These are phyloP conservation scores for Cotesia chilonis DNA, from an alignment of 1,140 invertebrate species.

Conservation along the genomic window DNA sequence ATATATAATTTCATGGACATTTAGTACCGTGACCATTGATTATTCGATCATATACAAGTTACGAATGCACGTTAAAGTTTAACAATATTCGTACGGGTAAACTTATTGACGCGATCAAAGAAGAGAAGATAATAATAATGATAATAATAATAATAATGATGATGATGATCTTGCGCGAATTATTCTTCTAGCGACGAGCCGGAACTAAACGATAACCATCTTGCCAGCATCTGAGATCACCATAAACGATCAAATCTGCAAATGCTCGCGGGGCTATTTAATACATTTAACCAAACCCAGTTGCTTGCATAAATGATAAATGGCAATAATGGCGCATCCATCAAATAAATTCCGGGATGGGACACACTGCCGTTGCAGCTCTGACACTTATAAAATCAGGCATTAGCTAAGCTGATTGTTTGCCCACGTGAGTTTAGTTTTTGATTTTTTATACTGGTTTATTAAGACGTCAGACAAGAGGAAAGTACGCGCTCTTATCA, in stretches of 20 bases:
- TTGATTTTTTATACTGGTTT: not conserved
- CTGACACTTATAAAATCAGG: constrained; percentile 17
- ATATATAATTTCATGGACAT: constrained; percentile 11
- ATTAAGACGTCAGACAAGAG: no score
- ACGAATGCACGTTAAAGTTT: not conserved
- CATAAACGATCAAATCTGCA: constrained; percentile 4
- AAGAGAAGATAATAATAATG: not conserved
- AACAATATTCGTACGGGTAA: not conserved
- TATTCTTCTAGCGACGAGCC: no score
- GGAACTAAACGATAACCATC: no score
- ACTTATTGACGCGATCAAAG: constrained; percentile 13
- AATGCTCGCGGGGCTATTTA: not conserved
- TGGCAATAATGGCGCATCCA: constrained; percentile 45
- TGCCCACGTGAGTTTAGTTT: constrained; percentile 46
- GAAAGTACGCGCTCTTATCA: no score
- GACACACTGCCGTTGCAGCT: constrained; percentile 20
- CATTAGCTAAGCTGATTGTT: constrained; percentile 52
- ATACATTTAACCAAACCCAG: not conserved
- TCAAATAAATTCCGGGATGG: constrained; percentile 54
- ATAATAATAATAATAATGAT: not conserved
- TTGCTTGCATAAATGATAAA: constrained; percentile 9
- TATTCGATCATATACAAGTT: not conserved
- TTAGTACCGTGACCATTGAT: constrained; percentile 3
- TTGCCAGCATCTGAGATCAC: no score
- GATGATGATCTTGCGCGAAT: not conserved